phyloP scores from a whole-genome alignment of 2,113 vertebrate species.

The Pelmatolapia mariae region DNA sequence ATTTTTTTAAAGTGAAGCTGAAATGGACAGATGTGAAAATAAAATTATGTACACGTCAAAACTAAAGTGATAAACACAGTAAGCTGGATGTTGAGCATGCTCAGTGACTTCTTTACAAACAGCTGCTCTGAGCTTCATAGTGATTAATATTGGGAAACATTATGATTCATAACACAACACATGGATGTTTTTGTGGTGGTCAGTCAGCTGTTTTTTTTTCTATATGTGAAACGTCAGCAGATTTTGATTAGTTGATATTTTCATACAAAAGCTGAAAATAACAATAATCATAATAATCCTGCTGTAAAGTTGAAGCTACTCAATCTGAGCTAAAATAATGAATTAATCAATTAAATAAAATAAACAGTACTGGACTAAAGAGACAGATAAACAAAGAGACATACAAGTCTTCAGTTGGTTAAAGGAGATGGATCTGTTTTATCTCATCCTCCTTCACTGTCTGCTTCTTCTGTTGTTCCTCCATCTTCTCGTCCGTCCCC shows the following conservation, averaged over 20 bases:
- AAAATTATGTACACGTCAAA: fast-evolving
- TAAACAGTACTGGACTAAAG: too few species aligned
- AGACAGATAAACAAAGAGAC: too few species aligned
- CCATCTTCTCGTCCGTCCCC: too few species aligned
- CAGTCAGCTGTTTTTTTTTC: not conserved
- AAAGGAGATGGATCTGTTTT: too few species aligned
- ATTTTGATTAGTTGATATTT: not conserved
- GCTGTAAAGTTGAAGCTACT: not conserved
- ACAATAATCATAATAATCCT: not conserved
- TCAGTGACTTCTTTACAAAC: not conserved
- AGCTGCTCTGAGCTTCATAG: not conserved
- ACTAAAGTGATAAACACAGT: fast-evolving
- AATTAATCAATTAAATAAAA: too few species aligned
- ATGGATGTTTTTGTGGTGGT: not conserved
- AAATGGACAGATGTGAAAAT: not conserved
- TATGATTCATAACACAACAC: not conserved
- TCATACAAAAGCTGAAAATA: not conserved
- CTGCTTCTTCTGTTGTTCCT: too few species aligned
- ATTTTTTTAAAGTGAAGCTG: not conserved
- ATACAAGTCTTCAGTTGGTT: too few species aligned
- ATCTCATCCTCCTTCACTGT: too few species aligned
- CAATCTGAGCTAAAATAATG: not conserved
- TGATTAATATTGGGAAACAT: not conserved
- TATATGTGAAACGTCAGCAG: not conserved
- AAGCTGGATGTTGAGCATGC: not conserved